Evolutionary conservation across 2,113 vertebrate genomes (phyloP).

Genomic region (Phyllopteryx taeniolatus): DNA sequence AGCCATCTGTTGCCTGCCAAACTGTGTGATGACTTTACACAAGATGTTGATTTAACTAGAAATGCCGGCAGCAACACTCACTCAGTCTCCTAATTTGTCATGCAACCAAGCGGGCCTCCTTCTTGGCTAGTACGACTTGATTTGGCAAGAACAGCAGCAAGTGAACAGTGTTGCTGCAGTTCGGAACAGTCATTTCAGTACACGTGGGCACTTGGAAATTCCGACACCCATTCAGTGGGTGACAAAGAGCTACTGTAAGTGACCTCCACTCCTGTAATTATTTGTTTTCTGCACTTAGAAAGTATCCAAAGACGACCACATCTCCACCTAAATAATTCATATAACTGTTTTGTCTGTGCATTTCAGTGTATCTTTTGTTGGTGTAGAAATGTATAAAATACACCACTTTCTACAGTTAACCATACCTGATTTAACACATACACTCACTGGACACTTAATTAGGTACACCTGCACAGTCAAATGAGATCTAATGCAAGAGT

Average conservation of each 20-base stretch:
- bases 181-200: background rate
- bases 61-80: constrained; percentile 19
- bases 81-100: constrained; percentile 12
- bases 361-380: background rate
- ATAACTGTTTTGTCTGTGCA: background rate
- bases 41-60: constrained; percentile 48
- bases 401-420: background rate
- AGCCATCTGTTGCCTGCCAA: constrained; percentile 39
- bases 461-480: background rate
- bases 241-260: background rate
- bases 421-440: background rate
- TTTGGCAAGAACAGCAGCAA: background rate
- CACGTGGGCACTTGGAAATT: background rate
- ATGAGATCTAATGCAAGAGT: background rate
- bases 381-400: background rate
- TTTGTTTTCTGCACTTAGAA: constrained; percentile 1
- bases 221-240: background rate
- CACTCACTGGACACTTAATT: background rate
- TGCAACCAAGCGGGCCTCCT: background rate
- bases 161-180: background rate
- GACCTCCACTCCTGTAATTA: background rate
- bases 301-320: background rate
- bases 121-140: background rate
- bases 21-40: constrained; percentile 51
- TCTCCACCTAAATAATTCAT: constrained; percentile 12